Base-by-base conservation (phyloP, 1,140 invertebrate genomes). In the Coptotermes formosanus region DNA sequence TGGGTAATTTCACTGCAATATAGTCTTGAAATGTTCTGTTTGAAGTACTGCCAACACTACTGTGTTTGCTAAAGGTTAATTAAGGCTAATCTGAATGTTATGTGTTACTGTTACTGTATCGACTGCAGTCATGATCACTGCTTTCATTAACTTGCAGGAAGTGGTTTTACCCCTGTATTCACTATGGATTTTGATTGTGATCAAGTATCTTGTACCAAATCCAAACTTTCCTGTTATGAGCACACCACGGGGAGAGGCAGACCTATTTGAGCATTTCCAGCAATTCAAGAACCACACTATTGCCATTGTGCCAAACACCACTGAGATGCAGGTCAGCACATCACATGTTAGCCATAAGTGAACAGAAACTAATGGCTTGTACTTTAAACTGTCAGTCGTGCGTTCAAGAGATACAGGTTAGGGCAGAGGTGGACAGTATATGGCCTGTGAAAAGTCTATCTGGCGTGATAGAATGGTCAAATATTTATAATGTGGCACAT, bases 131-230 rank as follows among this genome's bases (percentile, higher is more conserved):
- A 84, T 44, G n/a, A 52, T 55, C 52, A 55, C 52, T 85, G 85
- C 19, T 81, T 86, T 83, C 55, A 88, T 88, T 84, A 82, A 32
- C 87, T 92, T 92, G 12, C 91, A 96, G 95, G 95, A 96, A 91
- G 92, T 96, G 44, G 91, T 96, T 87, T 90, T 96, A 84, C 95
- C 95, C 19, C 91, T 96, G 1, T 95, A 95, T 88, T 95, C 94
- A 21, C 90, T 96, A 85, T 93, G 94, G 25, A 93, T 95, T 85
- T 91, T 96, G 85, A 95, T 95, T 88, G 92, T 95, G 86, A 92
- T 96, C 48, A 95, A 95, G 89, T 92, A 95, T 88, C 90, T 94
- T 86, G 93, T 95, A 89, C 95, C 95, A 38, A 95, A 95, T 90
- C 95, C 95, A 84, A 95, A 95, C 91, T 95, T 95, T 90, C 95